Evolutionary conservation across 2,888 invertebrate species (phyloP), one percentile per base, ranked within the genome.

Genomic region (Rhagium mordax): DNA sequence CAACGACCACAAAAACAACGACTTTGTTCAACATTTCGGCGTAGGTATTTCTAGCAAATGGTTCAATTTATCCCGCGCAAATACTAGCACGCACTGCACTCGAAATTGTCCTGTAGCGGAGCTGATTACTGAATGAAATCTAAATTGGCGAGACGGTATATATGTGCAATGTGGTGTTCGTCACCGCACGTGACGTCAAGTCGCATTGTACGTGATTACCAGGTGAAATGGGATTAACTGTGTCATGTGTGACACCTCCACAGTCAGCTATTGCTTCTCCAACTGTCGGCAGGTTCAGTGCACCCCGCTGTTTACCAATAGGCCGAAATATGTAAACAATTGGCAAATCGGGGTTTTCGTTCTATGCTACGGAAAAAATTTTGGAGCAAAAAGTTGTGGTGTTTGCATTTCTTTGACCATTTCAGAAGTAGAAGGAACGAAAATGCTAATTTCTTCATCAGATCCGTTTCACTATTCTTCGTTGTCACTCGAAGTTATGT

Each of bases 121-220:
- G 55, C 47, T 41, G 67, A 57, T 67, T 67, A 55, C n/a, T 67
- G 67, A 67, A 67, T 67, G 67, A 67, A 57, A 51, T 24, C 27
- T 13, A 21, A 51, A 57, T 57, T 33, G 57, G 67, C 47, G 55
- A 47, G 47, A 16, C 57, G 67, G 41, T 67, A 67, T 67, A 67
- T 67, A 67, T 67, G n/a, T n/a, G n/a, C n/a, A 67, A 67, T 57
- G 57, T 47, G 33, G 8, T 24, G 16, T 57, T 57, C 21, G 18
- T 51, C 53, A 21, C 8, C 8, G 20, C n/a, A 41, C 24, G 57
- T 47, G 67, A 57, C 47, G 67, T 67, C 21, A 57, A 24, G 24
- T 55, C 41, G 57, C 16, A 16, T 57, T 8, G 4, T 67, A 67
- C 57, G 67, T 67, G 57, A 67, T 57, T 67, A 67, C 67, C 67